Percentiles rank a stretch among this genome's conserved stretches.
These are phyloP conservation scores for Martes flavigula DNA, from an alignment of 2,797 vertebrate species.

Conservation along the genomic window DNA sequence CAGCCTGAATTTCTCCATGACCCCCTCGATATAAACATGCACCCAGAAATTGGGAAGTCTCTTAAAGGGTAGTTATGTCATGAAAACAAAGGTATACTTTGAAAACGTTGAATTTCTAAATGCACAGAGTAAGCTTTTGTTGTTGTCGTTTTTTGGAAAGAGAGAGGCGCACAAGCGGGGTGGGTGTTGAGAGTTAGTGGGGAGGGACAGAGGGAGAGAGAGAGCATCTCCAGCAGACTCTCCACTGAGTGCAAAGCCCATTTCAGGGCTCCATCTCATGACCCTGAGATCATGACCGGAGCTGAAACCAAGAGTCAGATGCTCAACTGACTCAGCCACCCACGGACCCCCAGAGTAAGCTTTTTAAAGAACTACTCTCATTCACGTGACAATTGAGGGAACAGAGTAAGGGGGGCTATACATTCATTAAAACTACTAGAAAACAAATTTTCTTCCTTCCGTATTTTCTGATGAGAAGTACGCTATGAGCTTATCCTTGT, in stretches of 20 bases:
- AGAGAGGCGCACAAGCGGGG: no score
- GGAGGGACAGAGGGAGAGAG: no score
- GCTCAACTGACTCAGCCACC: no score
- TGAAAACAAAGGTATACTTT: neutral
- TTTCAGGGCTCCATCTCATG: no score
- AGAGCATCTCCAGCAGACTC: no score
- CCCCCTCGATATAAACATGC: neutral
- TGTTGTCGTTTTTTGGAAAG: no score
- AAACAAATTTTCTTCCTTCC: neutral
- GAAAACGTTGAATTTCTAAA: neutral
- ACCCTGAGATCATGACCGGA: no score
- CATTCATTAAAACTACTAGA: neutral
- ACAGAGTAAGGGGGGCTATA: neutral
- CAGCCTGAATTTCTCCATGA: neutral
- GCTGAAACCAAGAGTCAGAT: no score
- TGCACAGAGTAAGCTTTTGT: neutral
- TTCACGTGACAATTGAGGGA: neutral
- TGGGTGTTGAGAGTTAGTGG: no score
- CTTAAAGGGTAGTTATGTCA: neutral
- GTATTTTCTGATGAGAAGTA: neutral
- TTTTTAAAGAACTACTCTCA: neutral
- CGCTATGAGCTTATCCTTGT: neutral
- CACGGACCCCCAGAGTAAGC: no score
- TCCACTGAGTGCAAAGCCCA: no score
- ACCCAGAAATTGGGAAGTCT: neutral